Conservation (phyloP, 2,888 invertebrate species). For the Cheilosia soror region DNA sequence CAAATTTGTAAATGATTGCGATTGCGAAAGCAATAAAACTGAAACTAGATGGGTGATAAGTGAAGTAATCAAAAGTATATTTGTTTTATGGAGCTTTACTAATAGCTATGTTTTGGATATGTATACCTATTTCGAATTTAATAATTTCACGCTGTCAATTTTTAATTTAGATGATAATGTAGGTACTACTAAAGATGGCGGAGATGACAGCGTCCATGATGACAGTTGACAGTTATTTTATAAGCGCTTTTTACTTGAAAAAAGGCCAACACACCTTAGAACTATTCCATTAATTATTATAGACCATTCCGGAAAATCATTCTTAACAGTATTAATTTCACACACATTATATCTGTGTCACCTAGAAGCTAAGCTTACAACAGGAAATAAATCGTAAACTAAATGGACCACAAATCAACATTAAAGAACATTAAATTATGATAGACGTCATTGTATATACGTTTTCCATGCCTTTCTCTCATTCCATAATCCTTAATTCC, state of each 20-base stretch:
- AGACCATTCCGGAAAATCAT: too few species aligned
- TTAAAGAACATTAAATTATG: constrained; percentile 36
- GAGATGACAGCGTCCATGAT: too few species aligned
- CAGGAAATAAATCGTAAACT: not conserved
- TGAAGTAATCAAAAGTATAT: not conserved
- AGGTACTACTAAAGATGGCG: too few species aligned
- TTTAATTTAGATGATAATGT: too few species aligned
- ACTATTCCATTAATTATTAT: too few species aligned
- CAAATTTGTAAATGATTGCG: constrained; percentile 23
- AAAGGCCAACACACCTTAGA: too few species aligned
- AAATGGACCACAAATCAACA: not conserved
- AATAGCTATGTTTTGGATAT: too few species aligned
- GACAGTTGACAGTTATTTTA: too few species aligned
- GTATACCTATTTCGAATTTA: too few species aligned
- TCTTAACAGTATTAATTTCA: too few species aligned
- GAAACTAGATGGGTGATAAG: not conserved
- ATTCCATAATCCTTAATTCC: constrained; percentile 27
- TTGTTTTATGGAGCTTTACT: not conserved
- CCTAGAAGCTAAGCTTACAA: not conserved
- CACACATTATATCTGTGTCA: not conserved
- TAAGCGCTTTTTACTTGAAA: too few species aligned
- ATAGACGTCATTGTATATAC: constrained; percentile 22
- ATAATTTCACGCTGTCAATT: too few species aligned
- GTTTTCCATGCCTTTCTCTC: not conserved
- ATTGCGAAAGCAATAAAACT: constrained; percentile 19